Conservation (phyloP, 2,888 invertebrate genomes). For the Acleris holmiana region DNA sequence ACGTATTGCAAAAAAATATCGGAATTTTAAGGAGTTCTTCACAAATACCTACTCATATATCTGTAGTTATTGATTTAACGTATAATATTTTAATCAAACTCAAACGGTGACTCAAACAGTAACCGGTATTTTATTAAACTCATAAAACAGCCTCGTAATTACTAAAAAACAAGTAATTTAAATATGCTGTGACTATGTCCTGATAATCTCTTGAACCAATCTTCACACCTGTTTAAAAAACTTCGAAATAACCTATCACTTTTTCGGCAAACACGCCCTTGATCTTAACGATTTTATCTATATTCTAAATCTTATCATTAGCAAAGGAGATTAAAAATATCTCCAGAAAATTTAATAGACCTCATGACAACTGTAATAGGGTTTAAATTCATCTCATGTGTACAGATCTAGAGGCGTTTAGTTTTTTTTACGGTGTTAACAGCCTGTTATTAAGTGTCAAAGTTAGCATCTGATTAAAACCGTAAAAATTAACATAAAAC, state of each 20-base stretch:
- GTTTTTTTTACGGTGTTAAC: conserved; percentile 37
- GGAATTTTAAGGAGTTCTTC: too few species aligned
- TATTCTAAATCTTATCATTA: conserved; percentile 21
- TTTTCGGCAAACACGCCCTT: conserved; percentile 39
- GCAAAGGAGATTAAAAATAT: not conserved
- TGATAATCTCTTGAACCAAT: conserved; percentile 3
- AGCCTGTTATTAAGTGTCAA: conserved; percentile 43
- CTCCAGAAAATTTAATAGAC: not conserved
- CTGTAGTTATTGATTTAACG: too few species aligned
- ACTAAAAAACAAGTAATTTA: too few species aligned
- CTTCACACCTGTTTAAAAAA: conserved; percentile 20
- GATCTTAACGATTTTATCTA: conserved; percentile 39
- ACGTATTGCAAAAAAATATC: too few species aligned
- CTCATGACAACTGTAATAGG: not conserved
- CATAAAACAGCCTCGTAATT: too few species aligned
- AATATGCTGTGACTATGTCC: not conserved
- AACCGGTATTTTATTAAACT: too few species aligned
- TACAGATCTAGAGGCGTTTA: not conserved
- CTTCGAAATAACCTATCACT: conserved; percentile 18
- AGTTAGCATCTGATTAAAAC: conserved; percentile 42
- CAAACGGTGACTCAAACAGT: too few species aligned
- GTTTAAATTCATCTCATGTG: not conserved
- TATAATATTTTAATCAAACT: too few species aligned
- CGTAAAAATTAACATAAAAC: conserved; percentile 41
- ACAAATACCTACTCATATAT: too few species aligned